Evolutionary conservation across 1,140 invertebrate genomes (phyloP).

Genomic region (Leptinotarsa lineolata): DNA sequence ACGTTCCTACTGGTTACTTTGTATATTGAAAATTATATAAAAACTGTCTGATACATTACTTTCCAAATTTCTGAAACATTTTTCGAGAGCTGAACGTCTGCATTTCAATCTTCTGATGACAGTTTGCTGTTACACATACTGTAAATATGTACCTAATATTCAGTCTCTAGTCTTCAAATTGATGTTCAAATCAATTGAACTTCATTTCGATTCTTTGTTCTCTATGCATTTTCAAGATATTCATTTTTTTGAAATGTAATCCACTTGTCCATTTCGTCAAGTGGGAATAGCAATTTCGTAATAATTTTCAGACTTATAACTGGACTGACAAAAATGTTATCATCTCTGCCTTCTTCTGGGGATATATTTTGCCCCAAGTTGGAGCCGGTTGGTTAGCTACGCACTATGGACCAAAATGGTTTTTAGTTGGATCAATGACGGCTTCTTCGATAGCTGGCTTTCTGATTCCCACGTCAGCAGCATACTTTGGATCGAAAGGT

Average conservation of each 20-base stretch:
- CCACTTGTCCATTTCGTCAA: neutral
- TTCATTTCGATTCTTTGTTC: neutral
- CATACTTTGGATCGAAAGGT: conserved; percentile 61
- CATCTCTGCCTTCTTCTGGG: conserved; percentile 70
- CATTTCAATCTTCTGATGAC: too few species aligned
- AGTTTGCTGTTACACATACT: too few species aligned
- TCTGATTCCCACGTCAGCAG: conserved; percentile 57
- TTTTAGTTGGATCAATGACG: conserved; percentile 64
- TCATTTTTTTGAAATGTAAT: too few species aligned
- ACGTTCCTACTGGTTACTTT: too few species aligned
- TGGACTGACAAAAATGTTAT: conserved; percentile 57
- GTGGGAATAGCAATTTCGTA: neutral
- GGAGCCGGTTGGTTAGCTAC: conserved; percentile 70
- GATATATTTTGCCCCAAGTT: conserved; percentile 62
- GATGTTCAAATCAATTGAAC: too few species aligned
- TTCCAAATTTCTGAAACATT: too few species aligned
- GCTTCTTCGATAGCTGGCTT: conserved; percentile 59
- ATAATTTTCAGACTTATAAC: neutral
- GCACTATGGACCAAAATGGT: conserved; percentile 64
- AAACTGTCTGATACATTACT: too few species aligned
- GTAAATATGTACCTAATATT: too few species aligned
- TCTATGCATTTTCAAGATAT: too few species aligned
- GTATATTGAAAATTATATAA: too few species aligned
- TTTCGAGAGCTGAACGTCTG: too few species aligned
- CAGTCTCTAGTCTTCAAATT: too few species aligned